Percentiles rank a stretch among this genome's conserved stretches.
Conservation (phyloP, 1,140 invertebrate genomes). For the Bombus consobrinus region DNA sequence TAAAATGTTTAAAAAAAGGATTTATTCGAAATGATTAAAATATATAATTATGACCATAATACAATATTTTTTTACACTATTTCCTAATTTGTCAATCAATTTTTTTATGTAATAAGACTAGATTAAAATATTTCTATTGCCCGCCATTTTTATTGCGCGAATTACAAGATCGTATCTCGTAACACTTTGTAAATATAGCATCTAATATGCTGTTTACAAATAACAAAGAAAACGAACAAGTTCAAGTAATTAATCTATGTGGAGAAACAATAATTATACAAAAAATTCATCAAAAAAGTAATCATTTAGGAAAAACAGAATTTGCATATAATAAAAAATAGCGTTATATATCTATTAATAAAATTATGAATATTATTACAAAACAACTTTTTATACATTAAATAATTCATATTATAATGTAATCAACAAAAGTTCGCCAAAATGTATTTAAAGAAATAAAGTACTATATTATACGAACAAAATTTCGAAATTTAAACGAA, state of each 20-base stretch:
- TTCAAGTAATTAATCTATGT: not conserved
- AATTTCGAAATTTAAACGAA: constrained; percentile 20
- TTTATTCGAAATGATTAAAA: not conserved
- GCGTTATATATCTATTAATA: not conserved
- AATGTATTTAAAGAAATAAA: not conserved
- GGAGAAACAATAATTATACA: not conserved
- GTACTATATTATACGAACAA: not conserved
- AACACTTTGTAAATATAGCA: not conserved
- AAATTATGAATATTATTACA: not conserved
- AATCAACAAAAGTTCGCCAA: not conserved
- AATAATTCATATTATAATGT: not conserved
- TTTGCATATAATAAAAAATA: not conserved
- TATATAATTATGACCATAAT: not conserved
- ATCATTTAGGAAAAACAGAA: not conserved
- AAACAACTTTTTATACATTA: not conserved
- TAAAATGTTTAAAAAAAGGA: not conserved
- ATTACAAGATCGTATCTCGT: not conserved
- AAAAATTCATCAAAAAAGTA: not conserved
- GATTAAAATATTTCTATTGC: not conserved
- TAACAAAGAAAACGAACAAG: not conserved
- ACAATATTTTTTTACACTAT: not conserved
- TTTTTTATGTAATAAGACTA: not conserved
- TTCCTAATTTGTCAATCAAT: not conserved
- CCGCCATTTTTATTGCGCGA: not conserved
- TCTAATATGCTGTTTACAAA: not conserved